Base-by-base conservation (phyloP, 2,797 vertebrate genomes). In the Kryptopterus vitreolus region DNA sequence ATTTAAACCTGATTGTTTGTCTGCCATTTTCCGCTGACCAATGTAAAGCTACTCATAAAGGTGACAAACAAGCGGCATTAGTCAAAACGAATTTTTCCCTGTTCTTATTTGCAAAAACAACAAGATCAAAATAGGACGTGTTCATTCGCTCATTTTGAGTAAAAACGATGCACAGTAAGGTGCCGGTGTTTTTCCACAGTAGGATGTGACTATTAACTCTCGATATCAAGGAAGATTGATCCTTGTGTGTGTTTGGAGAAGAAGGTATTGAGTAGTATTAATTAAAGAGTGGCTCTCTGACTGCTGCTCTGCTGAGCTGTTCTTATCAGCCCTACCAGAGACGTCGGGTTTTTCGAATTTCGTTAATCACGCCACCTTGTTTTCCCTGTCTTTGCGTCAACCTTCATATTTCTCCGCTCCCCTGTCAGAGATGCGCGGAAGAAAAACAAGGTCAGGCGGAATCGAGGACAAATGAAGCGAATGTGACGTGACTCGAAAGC, bases 271-370 rank as follows among this genome's bases (percentile, higher is more conserved):
- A 8, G 2, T 2, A 46, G 66, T 70, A 31, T 70, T 52, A 70
- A 18, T 31, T 58, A 43, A n/a, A 75, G 52, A 58, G 59, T 8
- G 18, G 26, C 24, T 38, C 26, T 63, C 52, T 78, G 76, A 35
- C n/a, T 68, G 53, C 61, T 52, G 77, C 46, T n/a, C 63, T 76
- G 50, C 48, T 78, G 73, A 72, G 71, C 57, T 79, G 55, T 50
- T 35, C 76, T 86, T 86, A 85, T 86, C 79, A 79, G 66, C 7
- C 6, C 33, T 63, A 69, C 58, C 79, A 84, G 76, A 79, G 46
- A 77, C 77, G 66, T 50, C 48, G 9, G 3, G 16, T 55, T 18
- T 18, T 72, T 72, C 69, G 13, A 7, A 22, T 35, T 22, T 72
- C 1, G 53, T 72, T 72, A 55, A 55, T 55, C 52, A 55, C 31